Base-by-base conservation (phyloP, 2,113 vertebrate genomes). In the Apodemus sylvaticus region DNA sequence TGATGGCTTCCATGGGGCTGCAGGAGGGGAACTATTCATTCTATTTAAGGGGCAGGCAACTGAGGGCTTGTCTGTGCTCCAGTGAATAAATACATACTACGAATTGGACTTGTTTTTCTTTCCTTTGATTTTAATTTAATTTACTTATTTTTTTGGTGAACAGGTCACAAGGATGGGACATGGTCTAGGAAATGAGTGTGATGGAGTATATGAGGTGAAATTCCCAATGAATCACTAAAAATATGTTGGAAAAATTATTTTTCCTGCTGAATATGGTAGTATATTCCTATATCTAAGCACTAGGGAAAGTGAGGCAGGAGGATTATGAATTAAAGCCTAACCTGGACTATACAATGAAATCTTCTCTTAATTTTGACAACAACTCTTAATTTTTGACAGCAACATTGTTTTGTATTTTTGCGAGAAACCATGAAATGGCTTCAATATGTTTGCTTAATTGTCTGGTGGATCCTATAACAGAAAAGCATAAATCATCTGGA, bases 401-500 rank as follows among this genome's bases (percentile, higher is more conserved):
- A 66, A 8, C 12, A 86, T 17, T 6, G 36, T 39, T 22, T 36
- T 88, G 85, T 70, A 34, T 85, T 79, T 93, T 93, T 58, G 3
- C 12, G 66, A 66, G 76, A 91, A 53, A 71, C 58, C 22, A 12
- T 89, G 71, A 86, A 53, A 71, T 76, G 51, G 36, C 73, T 94
- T 45, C 71, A 81, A 34, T 83, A 51, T 31, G 34, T 76, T 86
- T 91, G 39, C 51, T 94, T 88, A 81, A 93, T 79, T 97, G 2
- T 82, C 16, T 22, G 79, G 34, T 87, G 64, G 48, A 68, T 95
- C 58, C 48, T 76, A 39, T 42, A 29, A 85, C 11, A 74, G 10
- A 88, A 60, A 70, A 89, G 31, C 34, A 64, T 39, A 16, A n/a
- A 48, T 86, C 34, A 89, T 45, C 24, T 55, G 85, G 48, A 34